Conservation (phyloP, 2,113 vertebrate species). For the Heterotis niloticus region DNA sequence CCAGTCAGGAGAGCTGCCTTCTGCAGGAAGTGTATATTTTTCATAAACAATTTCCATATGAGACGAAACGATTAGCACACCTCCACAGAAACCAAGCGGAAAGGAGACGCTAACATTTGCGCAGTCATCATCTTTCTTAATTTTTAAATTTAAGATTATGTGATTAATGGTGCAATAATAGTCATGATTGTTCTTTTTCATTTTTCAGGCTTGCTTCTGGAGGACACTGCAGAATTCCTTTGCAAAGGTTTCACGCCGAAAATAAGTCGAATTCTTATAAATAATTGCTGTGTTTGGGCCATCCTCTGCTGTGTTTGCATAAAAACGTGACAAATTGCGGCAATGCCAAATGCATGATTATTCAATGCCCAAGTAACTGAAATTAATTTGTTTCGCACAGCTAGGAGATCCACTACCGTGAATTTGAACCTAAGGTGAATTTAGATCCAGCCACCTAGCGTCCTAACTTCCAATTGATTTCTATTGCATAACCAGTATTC, state of each 20-base stretch:
- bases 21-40: constrained; percentile 10
- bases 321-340: neutral
- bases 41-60: constrained; percentile 17
- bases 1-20: constrained; percentile 3
- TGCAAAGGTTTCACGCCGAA: neutral
- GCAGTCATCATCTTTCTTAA: constrained; percentile 21
- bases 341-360: neutral
- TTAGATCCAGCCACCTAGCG: neutral
- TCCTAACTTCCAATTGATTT: constrained; percentile 1
- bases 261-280: neutral
- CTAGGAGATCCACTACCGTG: neutral
- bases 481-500: constrained; percentile 26
- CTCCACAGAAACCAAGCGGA: neutral
- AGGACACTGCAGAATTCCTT: neutral
- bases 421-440: neutral
- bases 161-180: constrained; percentile 19
- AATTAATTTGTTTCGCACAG: neutral
- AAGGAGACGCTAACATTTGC: constrained; percentile 2
- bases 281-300: neutral
- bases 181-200: constrained; percentile 5
- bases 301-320: neutral
- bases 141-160: constrained; percentile 17
- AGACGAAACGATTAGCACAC: constrained; percentile 21
- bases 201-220: neutral
- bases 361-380: neutral